Evolutionary conservation across 2,113 vertebrate species (phyloP), one percentile per base, ranked within the genome.

Genomic region (Capra hircus): DNA sequence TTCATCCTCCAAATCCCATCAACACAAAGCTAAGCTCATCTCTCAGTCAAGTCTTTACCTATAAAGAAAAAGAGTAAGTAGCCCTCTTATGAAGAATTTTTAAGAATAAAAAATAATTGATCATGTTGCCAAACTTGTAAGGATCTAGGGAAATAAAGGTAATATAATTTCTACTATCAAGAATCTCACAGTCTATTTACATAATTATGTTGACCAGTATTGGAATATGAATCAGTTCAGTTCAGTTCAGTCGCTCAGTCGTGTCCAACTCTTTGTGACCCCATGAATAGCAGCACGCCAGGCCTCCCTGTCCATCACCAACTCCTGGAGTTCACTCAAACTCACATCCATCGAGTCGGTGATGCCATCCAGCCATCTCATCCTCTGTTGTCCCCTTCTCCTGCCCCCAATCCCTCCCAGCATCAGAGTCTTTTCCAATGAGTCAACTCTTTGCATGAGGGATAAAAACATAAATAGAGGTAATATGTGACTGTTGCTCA

Each of bases 271-370:
- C 57, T 59, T 59, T 59, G 25, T 0, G 4, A 59, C 57, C 57
- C 57, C 25, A 59, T 28, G 57, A 59, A 59, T 28, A 2, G 4
- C 57, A 27, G 10, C 4, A 59, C 2, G 0, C 11, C 4, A 59
- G 57, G 25, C 57, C 57, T 59, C 25, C 57, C 57, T 59, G 57
- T 59, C 57, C 57, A 28, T 59, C 57, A 59, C 57, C 10, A 59
- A 2, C 25, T 59, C 25, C 57, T 0, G 11, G 57, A 59, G 25
- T 59, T 59, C 25, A 59, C 57, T 59, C 57, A 59, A 1, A 59
- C 57, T 59, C 25, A 59, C 0, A 1, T 59, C 57, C 57, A 27
- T 59, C 4, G 4, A 27, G 25, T 59, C 4, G 0, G 4, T 59
- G 57, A 27, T 59, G 57, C 25, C 57, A 59, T 59, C 25, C 57